Conservation (phyloP, 2,797 vertebrate genomes). For the Coregonus ussuriensis region DNA sequence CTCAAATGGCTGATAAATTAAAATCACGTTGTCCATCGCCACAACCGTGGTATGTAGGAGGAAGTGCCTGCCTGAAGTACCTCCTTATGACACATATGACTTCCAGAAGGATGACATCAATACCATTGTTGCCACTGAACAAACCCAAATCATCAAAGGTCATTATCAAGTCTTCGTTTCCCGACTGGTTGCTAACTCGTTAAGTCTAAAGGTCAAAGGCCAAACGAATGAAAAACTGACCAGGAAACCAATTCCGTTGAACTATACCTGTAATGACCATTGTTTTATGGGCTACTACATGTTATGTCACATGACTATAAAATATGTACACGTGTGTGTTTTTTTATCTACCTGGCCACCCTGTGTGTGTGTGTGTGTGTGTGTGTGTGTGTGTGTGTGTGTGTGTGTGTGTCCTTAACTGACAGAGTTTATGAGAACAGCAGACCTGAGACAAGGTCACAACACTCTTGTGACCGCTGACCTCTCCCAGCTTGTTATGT, state of each 20-base stretch:
- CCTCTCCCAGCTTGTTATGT: slow-evolving; percentile 3
- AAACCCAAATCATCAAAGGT: neutral
- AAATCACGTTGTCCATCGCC: no score
- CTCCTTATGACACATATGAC: neutral
- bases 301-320: neutral
- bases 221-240: slow-evolving; percentile 9
- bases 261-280: slow-evolving; percentile 1
- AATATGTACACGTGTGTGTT: neutral
- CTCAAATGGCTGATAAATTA: no score
- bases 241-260: neutral
- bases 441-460: slow-evolving; percentile 1
- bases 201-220: slow-evolving; percentile 12
- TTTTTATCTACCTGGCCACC: neutral
- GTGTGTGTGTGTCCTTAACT: neutral
- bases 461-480: slow-evolving; percentile 6
- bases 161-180: neutral
- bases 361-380: neutral
- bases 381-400: neutral
- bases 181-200: slow-evolving; percentile 2
- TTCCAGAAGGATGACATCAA: neutral
- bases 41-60: neutral
- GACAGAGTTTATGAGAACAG: slow-evolving; percentile 14
- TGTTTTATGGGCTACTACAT: neutral
- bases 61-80: neutral
- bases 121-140: neutral